phyloP scores from a whole-genome alignment of 2,888 invertebrate species.

The Drosophila siamana region DNA sequence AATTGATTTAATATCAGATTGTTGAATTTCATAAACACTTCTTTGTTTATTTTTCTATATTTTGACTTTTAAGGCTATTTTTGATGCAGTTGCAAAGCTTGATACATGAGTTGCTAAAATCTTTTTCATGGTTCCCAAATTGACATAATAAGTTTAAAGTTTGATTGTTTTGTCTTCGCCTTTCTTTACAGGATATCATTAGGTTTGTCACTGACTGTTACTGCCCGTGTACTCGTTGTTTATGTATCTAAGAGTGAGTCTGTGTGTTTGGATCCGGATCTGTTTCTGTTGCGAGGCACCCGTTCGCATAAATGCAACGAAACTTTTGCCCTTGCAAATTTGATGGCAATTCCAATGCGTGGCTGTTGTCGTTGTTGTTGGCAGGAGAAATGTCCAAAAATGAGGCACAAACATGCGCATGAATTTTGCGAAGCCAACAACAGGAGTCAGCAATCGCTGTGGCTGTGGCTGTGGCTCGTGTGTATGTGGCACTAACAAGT shows the following conservation, averaged over 20 bases:
- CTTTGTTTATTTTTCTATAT: no score
- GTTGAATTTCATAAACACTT: no score
- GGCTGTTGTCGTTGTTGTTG: conserved; percentile 37
- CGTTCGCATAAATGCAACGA: conserved; percentile 60
- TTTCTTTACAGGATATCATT: conserved; percentile 14
- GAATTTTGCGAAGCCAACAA: conserved; percentile 70
- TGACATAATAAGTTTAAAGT: no score
- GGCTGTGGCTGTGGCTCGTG: conserved; percentile 23
- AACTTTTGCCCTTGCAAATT: conserved; percentile 65
- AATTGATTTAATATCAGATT: no score
- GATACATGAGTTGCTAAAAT: no score
- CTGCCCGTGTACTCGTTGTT: background rate
- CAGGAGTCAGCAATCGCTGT: conserved; percentile 13
- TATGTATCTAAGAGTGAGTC: conserved; percentile 16
- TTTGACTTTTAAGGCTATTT: no score
- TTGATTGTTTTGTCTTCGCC: no score
- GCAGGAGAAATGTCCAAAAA: conserved; percentile 71
- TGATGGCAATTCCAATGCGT: conserved; percentile 65
- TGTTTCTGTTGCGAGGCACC: conserved; percentile 42
- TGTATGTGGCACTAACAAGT: conserved; percentile 68
- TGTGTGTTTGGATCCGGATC: conserved; percentile 41
- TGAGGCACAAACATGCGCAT: conserved; percentile 83
- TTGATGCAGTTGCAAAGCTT: no score
- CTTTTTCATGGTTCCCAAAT: no score
- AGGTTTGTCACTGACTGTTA: background rate